Base-by-base conservation (phyloP, 1,140 invertebrate species). In the Drosophila leontia region DNA sequence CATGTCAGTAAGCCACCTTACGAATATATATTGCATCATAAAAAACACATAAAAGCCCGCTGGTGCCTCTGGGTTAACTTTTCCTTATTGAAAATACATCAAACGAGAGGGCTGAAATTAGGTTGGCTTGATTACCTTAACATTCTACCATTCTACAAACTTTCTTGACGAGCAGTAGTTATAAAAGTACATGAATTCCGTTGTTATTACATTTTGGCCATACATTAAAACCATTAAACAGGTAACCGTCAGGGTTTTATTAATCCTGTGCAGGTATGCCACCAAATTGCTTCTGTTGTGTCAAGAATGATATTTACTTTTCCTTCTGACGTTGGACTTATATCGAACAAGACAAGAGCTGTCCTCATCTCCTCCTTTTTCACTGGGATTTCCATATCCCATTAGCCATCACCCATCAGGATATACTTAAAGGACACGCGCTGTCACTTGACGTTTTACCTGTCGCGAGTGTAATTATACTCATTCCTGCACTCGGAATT, bases 361-460 rank as follows among this genome's bases (percentile, higher is more conserved):
- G 13, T 55, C 11, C 15, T 37, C 39, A 3, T 37, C 35, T 39
- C 15, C 7, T 29, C 3, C 15, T 8, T 26, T 11, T 45, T 41
- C n/a, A 11, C 15, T 41, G 53, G 65, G 29, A 72, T 50, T 72
- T 70, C 44, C 65, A 71, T 56, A 69, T 72, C 68, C 44, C 67
- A 50, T 59, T 71, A 29, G 67, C 37, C 67, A 37, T 48, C 53
- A 83, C 71, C 77, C 67, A 83, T 65, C 77, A 53, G 81, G 71
- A 72, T 61, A 34, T 58, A 51, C 65, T 80, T 71, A 72, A 72
- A 71, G 69, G 67, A 60, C 60, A 71, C 57, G 61, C 41, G 71
- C 71, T 80, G 65, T 63, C 60, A 84, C 81, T 83, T 80, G 76
- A 76, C 71, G 70, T 23, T 11, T 13, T 80, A 75, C 59, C 48